Evolutionary conservation across 2,797 vertebrate species (phyloP).

Genomic region (Botia almorhae): DNA sequence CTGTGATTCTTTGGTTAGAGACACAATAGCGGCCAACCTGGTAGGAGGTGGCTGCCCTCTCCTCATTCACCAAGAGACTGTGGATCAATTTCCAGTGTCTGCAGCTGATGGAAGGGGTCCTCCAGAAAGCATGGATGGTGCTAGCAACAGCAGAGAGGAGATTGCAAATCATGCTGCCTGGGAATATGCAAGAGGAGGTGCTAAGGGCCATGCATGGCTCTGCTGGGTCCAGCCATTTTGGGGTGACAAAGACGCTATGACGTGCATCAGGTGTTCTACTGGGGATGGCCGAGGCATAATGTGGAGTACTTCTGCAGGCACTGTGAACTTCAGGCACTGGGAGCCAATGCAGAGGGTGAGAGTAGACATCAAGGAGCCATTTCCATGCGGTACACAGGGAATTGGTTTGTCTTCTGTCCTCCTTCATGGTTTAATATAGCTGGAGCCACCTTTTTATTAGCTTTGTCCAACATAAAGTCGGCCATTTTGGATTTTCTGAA

Average conservation of each 20-base stretch:
- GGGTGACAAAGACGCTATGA: constrained; percentile 7
- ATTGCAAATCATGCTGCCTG: constrained; percentile 26
- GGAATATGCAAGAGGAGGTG: neutral
- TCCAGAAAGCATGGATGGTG: constrained; percentile 19
- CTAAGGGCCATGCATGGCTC: constrained; percentile 15
- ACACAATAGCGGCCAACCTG: neutral
- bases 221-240: constrained; percentile 34
- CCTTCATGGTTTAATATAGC: too few relatives aligned
- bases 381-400: neutral
- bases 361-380: constrained; percentile 6
- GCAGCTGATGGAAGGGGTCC: neutral
- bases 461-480: too few relatives aligned
- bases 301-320: constrained; percentile 21
- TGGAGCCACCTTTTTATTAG: too few relatives aligned
- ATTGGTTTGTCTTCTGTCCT: too few relatives aligned
- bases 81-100: constrained; percentile 10
- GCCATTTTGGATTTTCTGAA: too few relatives aligned
- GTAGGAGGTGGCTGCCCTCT: neutral
- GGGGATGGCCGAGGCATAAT: constrained; percentile 8
- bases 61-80: neutral
- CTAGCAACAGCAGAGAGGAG: constrained; percentile 7
- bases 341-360: constrained; percentile 15
- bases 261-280: constrained; percentile 29
- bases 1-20: too few relatives aligned
- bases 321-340: constrained; percentile 33